Evolutionary conservation across 1,140 invertebrate species (phyloP).

Genomic region (Drosophila ironensis): DNA sequence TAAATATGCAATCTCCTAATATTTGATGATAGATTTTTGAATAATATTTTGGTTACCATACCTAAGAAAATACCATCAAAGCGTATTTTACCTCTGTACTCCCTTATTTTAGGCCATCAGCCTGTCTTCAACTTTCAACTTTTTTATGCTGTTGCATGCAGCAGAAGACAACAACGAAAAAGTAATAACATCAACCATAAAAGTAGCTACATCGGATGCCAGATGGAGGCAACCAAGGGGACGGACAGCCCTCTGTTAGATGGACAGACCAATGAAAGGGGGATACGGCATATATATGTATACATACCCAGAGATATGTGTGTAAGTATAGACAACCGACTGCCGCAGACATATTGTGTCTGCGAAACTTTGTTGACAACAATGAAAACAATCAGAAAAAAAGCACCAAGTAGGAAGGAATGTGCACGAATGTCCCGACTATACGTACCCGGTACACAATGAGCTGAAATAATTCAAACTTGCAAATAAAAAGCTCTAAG

Average conservation of each 20-base stretch:
- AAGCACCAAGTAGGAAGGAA: constrained; percentile 29
- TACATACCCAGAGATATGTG: constrained; percentile 5
- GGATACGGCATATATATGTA: constrained; percentile 1
- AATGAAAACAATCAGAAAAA: constrained; percentile 27
- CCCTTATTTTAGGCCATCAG: neutral
- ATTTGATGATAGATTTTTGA: too few species aligned
- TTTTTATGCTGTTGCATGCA: constrained; percentile 59
- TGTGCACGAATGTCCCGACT: constrained; percentile 49
- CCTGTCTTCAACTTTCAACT: constrained; percentile 33
- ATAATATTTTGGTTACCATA: too few species aligned
- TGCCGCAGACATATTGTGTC: constrained; percentile 75
- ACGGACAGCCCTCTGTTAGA: constrained; percentile 15
- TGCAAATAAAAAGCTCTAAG: too few species aligned
- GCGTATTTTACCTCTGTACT: neutral
- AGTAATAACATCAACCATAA: constrained; percentile 79
- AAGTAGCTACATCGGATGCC: constrained; percentile 78
- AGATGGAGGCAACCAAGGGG: constrained; percentile 55
- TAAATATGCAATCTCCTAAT: too few species aligned
- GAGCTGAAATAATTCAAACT: too few species aligned
- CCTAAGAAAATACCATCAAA: too few species aligned
- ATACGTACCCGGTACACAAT: constrained; percentile 12
- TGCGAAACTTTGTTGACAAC: constrained; percentile 76
- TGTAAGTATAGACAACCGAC: constrained; percentile 35
- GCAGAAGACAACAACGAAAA: constrained; percentile 55
- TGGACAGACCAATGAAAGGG: constrained; percentile 4